phyloP scores from a whole-genome alignment of 2,888 invertebrate species.

The Prosapia bicincta region DNA sequence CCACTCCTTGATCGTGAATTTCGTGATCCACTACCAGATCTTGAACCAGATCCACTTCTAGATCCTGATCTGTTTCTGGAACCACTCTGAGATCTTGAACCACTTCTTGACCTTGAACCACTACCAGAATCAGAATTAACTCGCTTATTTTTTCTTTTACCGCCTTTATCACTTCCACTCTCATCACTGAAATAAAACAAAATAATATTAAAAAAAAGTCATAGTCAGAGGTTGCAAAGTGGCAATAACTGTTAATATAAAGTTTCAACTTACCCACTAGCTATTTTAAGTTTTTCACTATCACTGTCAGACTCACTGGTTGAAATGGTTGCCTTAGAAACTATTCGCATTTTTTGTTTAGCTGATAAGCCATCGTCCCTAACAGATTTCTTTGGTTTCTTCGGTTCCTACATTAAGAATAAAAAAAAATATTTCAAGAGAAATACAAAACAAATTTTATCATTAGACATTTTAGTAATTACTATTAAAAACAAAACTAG shows the following conservation, averaged over 20 bases:
- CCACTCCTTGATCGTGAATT: conserved; percentile 40
- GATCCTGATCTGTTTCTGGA: conserved; percentile 44
- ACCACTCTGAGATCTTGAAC: conserved; percentile 45
- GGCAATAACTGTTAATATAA: not conserved
- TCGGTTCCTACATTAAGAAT: conserved; percentile 36
- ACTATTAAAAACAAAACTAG: no score
- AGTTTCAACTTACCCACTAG: conserved; percentile 42
- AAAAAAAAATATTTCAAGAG: no score
- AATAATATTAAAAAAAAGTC: no score
- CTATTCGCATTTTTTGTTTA: conserved; percentile 83
- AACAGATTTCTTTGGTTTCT: conserved; percentile 42
- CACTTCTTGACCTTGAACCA: conserved; percentile 45
- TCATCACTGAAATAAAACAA: conserved; percentile 31
- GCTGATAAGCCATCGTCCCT: conserved; percentile 68
- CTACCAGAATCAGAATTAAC: conserved; percentile 45
- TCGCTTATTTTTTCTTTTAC: conserved; percentile 27
- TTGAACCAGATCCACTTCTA: conserved; percentile 45
- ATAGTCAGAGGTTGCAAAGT: no score
- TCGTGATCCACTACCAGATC: conserved; percentile 41
- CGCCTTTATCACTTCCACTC: conserved; percentile 39
- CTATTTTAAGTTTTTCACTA: conserved; percentile 52
- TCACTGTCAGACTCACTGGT: conserved; percentile 81
- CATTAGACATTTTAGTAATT: no score
- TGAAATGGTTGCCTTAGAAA: conserved; percentile 93
- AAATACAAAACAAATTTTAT: no score